Evolutionary conservation across 2,113 vertebrate species (phyloP).

Genomic region (Microcebus murinus): DNA sequence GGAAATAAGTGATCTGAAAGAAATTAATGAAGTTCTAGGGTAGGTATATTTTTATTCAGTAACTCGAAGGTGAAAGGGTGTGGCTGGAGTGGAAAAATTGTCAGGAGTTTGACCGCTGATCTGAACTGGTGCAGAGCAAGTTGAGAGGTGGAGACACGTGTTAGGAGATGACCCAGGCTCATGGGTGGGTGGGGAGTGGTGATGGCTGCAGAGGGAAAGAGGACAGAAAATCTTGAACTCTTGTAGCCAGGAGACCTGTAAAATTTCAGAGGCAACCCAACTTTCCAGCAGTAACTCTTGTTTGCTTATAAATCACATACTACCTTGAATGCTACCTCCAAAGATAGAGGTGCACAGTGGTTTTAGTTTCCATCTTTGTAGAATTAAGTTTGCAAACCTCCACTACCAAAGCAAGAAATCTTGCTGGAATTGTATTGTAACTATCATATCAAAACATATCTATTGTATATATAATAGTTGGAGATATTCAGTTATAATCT

Average conservation of each 20-base stretch:
- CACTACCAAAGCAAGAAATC: neutral
- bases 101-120: neutral
- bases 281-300: neutral
- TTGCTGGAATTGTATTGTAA: neutral
- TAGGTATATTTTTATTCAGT: constrained; percentile 57
- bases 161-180: neutral
- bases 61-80: neutral
- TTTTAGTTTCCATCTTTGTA: neutral
- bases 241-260: neutral
- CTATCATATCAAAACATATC: neutral
- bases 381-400: neutral
- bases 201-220: neutral
- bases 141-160: neutral
- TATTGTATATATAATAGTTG: neutral
- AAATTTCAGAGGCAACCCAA: neutral
- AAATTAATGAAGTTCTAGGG: constrained; percentile 78
- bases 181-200: too few species aligned
- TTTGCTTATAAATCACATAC: neutral
- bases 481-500: neutral
- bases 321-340: neutral
- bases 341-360: neutral
- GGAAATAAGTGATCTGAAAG: constrained; percentile 73
- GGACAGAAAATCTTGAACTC: neutral
- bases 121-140: neutral
- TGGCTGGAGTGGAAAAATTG: neutral